Evolutionary conservation across 2,113 vertebrate species (phyloP).

Genomic region (Ahaetulla prasina): DNA sequence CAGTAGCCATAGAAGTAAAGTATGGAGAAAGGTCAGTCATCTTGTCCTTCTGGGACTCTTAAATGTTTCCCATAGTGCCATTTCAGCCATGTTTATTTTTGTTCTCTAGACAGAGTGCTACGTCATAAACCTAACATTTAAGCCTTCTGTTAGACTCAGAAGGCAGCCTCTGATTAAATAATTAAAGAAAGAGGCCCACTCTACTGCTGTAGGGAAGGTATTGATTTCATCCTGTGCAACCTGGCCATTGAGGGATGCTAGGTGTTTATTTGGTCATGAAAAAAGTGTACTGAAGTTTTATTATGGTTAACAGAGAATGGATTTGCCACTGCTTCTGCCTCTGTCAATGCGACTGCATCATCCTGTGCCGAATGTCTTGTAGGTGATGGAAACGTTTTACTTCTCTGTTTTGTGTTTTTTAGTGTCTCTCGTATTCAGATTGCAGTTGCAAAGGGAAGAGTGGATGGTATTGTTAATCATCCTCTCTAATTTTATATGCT

Average conservation of each 20-base stretch:
- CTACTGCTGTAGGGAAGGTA: conserved; percentile 58
- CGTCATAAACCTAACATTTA: conserved; percentile 31
- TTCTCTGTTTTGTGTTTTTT: conserved; percentile 10
- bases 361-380: conserved; percentile 94
- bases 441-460: neutral
- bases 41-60: neutral
- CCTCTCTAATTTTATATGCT: neutral
- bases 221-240: conserved; percentile 77
- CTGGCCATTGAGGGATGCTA: conserved; percentile 38
- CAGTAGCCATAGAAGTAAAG: neutral
- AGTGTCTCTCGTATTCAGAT: neutral
- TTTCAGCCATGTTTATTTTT: neutral
- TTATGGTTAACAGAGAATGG: conserved; percentile 90
- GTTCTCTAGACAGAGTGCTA: neutral
- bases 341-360: conserved; percentile 84
- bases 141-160: conserved; percentile 46
- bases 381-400: conserved; percentile 68
- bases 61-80: accelerated
- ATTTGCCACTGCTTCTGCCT: conserved; percentile 91
- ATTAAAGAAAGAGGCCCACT: conserved; percentile 59
- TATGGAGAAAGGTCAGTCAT: neutral
- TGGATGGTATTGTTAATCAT: neutral
- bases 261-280: conserved; percentile 60
- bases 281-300: conserved; percentile 39
- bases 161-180: conserved; percentile 67